These are phyloP conservation scores for Lethrus apterus DNA, from an alignment of 1,140 invertebrate species.

Conservation along the genomic window DNA sequence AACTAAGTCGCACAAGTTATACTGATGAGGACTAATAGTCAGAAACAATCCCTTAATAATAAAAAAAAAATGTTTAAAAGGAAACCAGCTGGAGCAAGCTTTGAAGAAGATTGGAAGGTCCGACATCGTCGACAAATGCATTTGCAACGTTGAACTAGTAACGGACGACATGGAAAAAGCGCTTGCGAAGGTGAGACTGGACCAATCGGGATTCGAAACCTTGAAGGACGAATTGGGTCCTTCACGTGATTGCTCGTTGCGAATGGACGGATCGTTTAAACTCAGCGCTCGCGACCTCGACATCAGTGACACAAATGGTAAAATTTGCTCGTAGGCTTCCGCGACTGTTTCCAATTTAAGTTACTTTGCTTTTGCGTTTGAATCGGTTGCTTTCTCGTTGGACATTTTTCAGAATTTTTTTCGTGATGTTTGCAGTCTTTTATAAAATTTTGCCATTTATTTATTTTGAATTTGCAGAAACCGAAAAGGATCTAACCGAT, in stretches of 20 bases:
- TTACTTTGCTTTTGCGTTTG: no score
- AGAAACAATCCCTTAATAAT: no score
- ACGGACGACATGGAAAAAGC: conserved; percentile 74
- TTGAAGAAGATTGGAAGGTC: conserved; percentile 65
- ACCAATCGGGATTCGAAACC: conserved; percentile 69
- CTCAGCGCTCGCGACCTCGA: conserved; percentile 39
- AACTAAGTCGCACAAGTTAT: no score
- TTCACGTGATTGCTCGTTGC: conserved; percentile 53
- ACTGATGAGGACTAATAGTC: not conserved
- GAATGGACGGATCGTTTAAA: conserved; percentile 55
- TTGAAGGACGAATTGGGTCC: conserved; percentile 65
- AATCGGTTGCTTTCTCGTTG: no score
- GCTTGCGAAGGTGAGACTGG: conserved; percentile 65
- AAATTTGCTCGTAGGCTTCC: no score
- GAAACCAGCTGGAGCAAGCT: conserved; percentile 68
- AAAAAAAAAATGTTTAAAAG: conserved; percentile 46
- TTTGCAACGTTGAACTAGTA: conserved; percentile 70
- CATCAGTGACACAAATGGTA: conserved; percentile 36
- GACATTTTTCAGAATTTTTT: no score
- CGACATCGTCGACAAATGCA: conserved; percentile 75
- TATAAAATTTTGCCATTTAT: not conserved
- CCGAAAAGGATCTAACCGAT: conserved; percentile 34
- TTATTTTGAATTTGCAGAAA: conserved; percentile 17
- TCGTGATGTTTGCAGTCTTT: no score
- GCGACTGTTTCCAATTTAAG: no score